Percentiles rank a stretch among this genome's conserved stretches.
These are phyloP conservation scores for Nasonia giraulti DNA, from an alignment of 1,140 invertebrate species.

Conservation along the genomic window DNA sequence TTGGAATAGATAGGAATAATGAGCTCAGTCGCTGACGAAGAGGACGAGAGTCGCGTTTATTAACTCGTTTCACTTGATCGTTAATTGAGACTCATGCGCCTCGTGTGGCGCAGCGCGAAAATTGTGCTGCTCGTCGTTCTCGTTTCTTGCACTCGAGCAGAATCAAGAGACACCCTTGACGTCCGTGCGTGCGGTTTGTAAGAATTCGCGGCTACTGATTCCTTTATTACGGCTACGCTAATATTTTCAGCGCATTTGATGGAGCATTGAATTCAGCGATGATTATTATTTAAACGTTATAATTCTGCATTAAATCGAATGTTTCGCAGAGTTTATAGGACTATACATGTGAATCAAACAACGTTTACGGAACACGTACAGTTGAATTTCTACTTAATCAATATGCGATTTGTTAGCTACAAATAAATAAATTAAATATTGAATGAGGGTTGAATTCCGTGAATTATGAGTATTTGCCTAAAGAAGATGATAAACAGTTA, in stretches of 20 bases:
- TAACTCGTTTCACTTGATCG: slow-evolving; percentile 44
- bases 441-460: no score
- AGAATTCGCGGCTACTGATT: neutral
- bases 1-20: neutral
- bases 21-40: neutral
- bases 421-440: no score
- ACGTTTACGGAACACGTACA: no score
- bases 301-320: no score
- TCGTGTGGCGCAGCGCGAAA: neutral
- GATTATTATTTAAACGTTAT: no score
- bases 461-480: no score
- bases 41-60: slow-evolving; percentile 42
- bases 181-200: neutral
- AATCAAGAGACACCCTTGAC: neutral
- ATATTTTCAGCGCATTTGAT: neutral
- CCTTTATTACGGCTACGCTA: neutral
- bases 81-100: slow-evolving; percentile 30
- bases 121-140: slow-evolving; percentile 8
- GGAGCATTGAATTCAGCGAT: no score
- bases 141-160: neutral
- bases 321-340: no score
- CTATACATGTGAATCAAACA: no score
- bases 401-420: no score
- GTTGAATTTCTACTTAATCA: no score
- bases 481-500: no score